These are phyloP conservation scores for Gasterosteus aculeatus DNA, from an alignment of 2,113 vertebrate genomes.

Conservation along the genomic window DNA sequence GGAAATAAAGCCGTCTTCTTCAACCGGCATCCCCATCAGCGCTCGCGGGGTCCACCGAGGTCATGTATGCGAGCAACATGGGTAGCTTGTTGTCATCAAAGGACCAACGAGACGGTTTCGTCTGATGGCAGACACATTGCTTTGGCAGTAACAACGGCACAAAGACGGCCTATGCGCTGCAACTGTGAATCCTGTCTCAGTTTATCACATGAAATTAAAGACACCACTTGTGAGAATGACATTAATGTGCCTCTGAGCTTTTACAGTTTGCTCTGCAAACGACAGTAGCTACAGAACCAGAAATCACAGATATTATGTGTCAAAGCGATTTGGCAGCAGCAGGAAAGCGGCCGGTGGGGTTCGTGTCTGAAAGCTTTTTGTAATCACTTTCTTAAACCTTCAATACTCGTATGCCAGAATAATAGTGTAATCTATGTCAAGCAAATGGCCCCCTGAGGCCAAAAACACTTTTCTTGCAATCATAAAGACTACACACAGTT, in stretches of 20 bases:
- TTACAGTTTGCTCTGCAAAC: background rate
- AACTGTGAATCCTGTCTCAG: background rate
- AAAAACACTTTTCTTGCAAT: slow-evolving; percentile 2
- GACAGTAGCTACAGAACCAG: background rate
- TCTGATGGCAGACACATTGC: slow-evolving; percentile 26
- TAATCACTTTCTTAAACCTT: background rate
- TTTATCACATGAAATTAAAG: slow-evolving; percentile 10
- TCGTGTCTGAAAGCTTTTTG: background rate
- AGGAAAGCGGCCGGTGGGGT: background rate
- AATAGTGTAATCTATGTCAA: background rate
- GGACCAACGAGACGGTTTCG: background rate
- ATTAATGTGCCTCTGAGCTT: slow-evolving; percentile 2
- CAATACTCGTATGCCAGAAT: background rate
- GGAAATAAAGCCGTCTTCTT: slow-evolving; percentile 9
- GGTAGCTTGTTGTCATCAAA: slow-evolving; percentile 32
- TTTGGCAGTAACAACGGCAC: slow-evolving; percentile 11
- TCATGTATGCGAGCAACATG: slow-evolving; percentile 19
- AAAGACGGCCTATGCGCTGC: background rate
- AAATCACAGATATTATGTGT: background rate
- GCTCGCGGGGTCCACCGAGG: slow-evolving; percentile 4
- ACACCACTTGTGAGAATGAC: background rate
- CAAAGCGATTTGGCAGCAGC: background rate
- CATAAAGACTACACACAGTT: background rate
- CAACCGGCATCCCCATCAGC: slow-evolving; percentile 1
- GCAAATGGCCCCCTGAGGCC: background rate